Evolutionary conservation across 2,888 invertebrate genomes (phyloP).

Genomic region (Drosophila helvetica): DNA sequence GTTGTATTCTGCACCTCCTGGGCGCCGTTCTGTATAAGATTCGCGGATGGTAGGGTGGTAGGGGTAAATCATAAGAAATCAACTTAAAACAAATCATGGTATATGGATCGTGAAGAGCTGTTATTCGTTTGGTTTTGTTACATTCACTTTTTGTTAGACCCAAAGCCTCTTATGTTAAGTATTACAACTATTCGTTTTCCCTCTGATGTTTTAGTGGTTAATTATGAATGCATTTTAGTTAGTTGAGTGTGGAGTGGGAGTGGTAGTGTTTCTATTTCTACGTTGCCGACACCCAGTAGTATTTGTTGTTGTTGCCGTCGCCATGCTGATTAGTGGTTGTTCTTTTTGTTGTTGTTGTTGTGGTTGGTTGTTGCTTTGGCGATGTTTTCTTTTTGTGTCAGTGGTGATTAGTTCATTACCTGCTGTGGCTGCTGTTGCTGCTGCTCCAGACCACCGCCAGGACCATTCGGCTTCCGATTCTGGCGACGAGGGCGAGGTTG

Average conservation of each 20-base stretch:
- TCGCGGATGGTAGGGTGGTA: slow-evolving; percentile 38
- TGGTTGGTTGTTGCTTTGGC: slow-evolving; percentile 56
- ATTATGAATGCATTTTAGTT: slow-evolving; percentile 56
- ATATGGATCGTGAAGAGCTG: slow-evolving; percentile 1
- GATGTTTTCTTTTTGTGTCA: slow-evolving; percentile 51
- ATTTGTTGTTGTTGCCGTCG: slow-evolving; percentile 29
- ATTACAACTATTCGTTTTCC: slow-evolving; percentile 15
- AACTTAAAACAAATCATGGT: slow-evolving; percentile 26
- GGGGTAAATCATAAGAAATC: slow-evolving; percentile 35
- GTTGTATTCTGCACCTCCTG: slow-evolving; percentile 84
- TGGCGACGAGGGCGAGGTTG: slow-evolving; percentile 80
- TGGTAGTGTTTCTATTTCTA: slow-evolving; percentile 24
- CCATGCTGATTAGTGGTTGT: slow-evolving; percentile 35
- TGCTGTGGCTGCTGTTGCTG: slow-evolving; percentile 83
- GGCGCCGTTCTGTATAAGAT: slow-evolving; percentile 78
- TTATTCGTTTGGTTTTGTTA: slow-evolving; percentile 2
- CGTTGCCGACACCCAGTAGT: slow-evolving; percentile 63
- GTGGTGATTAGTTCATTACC: slow-evolving; percentile 82
- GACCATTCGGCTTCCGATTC: slow-evolving; percentile 81
- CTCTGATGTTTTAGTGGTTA: slow-evolving; percentile 51
- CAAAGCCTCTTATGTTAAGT: slow-evolving; percentile 67
- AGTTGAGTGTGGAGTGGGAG: slow-evolving; percentile 30
- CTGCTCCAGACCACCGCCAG: slow-evolving; percentile 80
- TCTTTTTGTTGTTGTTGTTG: slow-evolving; percentile 42
- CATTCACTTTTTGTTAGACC: slow-evolving; percentile 43